Evolutionary conservation across 2,113 vertebrate species (phyloP).

Genomic region (Hucho hucho): DNA sequence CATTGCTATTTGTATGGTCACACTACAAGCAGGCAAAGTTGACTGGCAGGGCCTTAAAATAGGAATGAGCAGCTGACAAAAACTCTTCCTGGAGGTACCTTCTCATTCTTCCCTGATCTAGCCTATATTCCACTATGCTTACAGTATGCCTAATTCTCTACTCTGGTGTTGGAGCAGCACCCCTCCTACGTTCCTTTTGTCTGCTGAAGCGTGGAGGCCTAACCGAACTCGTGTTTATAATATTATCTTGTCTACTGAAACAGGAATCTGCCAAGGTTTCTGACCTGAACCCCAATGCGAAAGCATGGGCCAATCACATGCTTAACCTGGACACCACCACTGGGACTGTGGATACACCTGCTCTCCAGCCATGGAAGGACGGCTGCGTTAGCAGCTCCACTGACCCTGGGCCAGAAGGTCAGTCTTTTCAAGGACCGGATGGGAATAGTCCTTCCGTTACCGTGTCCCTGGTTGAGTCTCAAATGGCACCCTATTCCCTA

Average conservation of each 20-base stretch:
- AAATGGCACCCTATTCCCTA: too few species aligned
- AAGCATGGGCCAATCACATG: constrained; percentile 97
- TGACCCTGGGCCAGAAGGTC: constrained; percentile 69
- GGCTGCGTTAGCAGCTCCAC: constrained; percentile 71
- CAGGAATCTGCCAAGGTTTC: constrained; percentile 97
- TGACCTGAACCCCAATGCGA: constrained; percentile 97
- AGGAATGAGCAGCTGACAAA: too few species aligned
- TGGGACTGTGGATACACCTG: constrained; percentile 69
- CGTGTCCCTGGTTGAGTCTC: background rate
- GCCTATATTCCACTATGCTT: too few species aligned
- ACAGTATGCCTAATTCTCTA: too few species aligned
- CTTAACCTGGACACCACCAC: constrained; percentile 82
- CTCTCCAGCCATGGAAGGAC: constrained; percentile 86
- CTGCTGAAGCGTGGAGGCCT: background rate
- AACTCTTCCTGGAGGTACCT: too few species aligned
- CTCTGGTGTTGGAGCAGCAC: background rate
- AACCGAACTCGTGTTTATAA: background rate
- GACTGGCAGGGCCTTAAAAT: too few species aligned
- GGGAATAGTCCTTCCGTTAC: background rate
- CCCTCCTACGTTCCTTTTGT: too few species aligned
- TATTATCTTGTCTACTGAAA: background rate
- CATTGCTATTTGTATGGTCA: background rate
- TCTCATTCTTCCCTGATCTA: too few species aligned
- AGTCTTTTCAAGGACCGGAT: background rate
- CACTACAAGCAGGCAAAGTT: too few species aligned